Evolutionary conservation across 2,797 vertebrate species (phyloP).

Genomic region (Sebastes diploproa): DNA sequence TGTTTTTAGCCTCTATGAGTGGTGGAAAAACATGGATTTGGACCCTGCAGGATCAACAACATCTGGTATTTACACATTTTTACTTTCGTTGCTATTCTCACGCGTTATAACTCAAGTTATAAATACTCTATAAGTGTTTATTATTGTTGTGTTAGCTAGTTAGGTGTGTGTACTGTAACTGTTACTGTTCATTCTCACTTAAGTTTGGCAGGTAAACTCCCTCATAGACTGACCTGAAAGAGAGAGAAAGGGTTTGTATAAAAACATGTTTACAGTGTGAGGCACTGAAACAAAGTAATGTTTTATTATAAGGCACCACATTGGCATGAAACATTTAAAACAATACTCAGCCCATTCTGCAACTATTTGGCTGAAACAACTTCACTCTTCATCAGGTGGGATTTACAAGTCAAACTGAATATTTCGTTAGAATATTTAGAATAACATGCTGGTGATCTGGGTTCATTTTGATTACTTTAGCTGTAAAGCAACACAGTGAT

Average conservation of each 20-base stretch:
- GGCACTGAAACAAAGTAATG: not conserved
- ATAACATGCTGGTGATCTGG: not conserved
- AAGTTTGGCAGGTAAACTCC: not conserved
- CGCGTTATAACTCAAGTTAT: accelerated
- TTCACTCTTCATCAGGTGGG: not conserved
- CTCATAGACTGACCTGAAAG: not conserved
- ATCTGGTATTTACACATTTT: constrained; percentile 42
- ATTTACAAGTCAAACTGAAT: not conserved
- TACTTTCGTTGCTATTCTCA: not conserved
- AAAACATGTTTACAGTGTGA: not conserved
- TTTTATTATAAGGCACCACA: not conserved
- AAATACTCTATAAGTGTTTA: not conserved
- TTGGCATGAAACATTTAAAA: not conserved
- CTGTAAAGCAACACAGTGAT: not conserved
- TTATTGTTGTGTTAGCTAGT: not conserved
- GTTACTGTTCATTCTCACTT: not conserved
- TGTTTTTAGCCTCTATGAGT: constrained; percentile 11
- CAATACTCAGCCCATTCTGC: not conserved
- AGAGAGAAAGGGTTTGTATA: not conserved
- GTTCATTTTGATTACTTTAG: not conserved
- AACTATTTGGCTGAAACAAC: not conserved
- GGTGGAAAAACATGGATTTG: not conserved
- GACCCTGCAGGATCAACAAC: not conserved
- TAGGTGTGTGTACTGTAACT: not conserved
- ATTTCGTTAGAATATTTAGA: not conserved